A percentile compares a stretch with the other conserved stretches of the same genome.
These are phyloP conservation scores for Athetis lepigone DNA, from an alignment of 2,888 invertebrate genomes.

Conservation along the genomic window DNA sequence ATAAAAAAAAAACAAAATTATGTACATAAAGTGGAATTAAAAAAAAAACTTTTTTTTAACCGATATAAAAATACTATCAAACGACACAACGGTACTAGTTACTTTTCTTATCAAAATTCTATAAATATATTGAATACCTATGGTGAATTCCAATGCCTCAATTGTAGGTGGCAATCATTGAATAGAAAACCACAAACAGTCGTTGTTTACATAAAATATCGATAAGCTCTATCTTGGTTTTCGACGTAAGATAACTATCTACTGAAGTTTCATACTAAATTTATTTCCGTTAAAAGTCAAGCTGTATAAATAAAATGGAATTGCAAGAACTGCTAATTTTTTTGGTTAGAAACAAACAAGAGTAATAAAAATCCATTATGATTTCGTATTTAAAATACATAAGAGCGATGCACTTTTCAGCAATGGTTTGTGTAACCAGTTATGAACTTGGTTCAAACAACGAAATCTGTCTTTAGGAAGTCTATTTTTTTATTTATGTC, in stretches of 20 bases:
- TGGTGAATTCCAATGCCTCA: slow-evolving; percentile 11
- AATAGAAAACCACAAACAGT: slow-evolving; percentile 42
- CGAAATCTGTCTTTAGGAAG: no score
- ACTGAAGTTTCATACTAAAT: slow-evolving; percentile 39
- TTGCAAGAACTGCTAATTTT: slow-evolving; percentile 20
- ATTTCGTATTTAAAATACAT: neutral
- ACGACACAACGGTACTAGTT: neutral
- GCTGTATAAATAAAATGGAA: slow-evolving; percentile 31
- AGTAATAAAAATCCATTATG: neutral
- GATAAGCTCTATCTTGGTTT: slow-evolving; percentile 72
- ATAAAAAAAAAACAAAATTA: neutral
- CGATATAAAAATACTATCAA: neutral
- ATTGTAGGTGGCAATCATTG: slow-evolving; percentile 17
- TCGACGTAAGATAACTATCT: slow-evolving; percentile 70
- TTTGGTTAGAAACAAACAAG: neutral
- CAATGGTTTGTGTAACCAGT: neutral
- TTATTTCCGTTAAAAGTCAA: slow-evolving; percentile 34
- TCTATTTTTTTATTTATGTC: no score
- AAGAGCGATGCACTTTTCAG: no score
- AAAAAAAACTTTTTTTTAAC: no score
- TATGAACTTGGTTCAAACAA: neutral
- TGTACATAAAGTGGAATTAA: neutral
- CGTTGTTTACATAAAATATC: slow-evolving; percentile 45
- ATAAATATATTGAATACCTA: slow-evolving; percentile 3
- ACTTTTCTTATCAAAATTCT: neutral